Base-by-base conservation (phyloP, 2,113 vertebrate genomes). In the Patagioenas fasciata region DNA sequence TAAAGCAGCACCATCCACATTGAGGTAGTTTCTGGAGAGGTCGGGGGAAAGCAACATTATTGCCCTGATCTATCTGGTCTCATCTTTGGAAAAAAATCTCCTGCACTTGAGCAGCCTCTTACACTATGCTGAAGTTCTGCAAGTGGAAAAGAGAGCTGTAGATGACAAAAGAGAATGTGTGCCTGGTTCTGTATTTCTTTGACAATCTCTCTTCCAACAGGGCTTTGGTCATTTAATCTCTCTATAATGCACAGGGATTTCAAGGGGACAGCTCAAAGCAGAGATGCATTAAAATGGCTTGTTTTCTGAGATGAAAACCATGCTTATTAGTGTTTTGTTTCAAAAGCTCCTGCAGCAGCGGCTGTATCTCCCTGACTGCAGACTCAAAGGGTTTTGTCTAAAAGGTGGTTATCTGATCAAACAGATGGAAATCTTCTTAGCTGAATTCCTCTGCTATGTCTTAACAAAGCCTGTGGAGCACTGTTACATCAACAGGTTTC, bases 251-350 rank as follows among this genome's bases (percentile, higher is more conserved):
- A 78, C 44, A 78, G 69, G 69, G 83, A 73, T 95, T 97, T 91
- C 75, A 93, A 86, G 88, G 74, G 62, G 91, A 89, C 71, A 96
- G 89, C 89, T 95, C 89, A 89, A 89, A 82, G 78, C 71, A 87
- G 80, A 64, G 58, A 48, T 86, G 69, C 60, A 79, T 95, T 96
- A 66, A 88, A 89, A 48, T 0, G 1, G 32, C 34, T 88, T 73
- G 9, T 16, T 66, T 70, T 91, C 64, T 62, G 77, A 86, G 72
- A 94, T 62, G 38, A 90, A 94, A 96, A 60, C 53, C 48, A 36
- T 83, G 75, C 82, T 86, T 93, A 82, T 93, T 91, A 96, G 71
- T 1, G 2, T 47, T 83, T 80, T 94, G 26, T 91, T 94, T 93
- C 90, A 85, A 93, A 97, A 93, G 60, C 61, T 80, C 42, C 56